Evolutionary conservation across 2,113 vertebrate genomes (phyloP).

Genomic region (Cercocebus atys): DNA sequence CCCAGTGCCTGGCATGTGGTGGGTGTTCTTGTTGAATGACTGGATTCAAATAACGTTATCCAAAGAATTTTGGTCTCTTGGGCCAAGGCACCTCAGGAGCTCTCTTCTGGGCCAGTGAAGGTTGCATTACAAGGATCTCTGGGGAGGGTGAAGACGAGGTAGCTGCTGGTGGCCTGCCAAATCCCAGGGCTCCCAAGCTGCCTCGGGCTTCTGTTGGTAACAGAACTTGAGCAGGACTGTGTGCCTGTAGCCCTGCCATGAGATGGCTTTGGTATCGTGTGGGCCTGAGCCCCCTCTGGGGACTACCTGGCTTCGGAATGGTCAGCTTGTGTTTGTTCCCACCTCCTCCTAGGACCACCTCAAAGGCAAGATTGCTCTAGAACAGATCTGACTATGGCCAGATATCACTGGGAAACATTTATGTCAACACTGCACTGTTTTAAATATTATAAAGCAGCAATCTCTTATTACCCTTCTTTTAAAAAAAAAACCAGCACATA

Average conservation of each 20-base stretch:
- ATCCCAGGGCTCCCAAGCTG: not conserved
- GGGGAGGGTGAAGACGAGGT: not conserved
- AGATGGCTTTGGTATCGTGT: not conserved
- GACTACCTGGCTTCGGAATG: not conserved
- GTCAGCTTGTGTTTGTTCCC: not conserved
- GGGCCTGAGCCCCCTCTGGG: not conserved
- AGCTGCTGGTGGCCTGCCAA: not conserved
- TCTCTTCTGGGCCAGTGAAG: not conserved
- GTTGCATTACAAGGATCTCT: not conserved
- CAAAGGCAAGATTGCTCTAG: constrained; percentile 2
- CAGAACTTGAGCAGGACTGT: not conserved
- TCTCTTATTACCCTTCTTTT: not conserved
- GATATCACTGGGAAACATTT: not conserved
- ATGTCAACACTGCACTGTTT: not conserved
- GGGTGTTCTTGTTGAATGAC: not conserved
- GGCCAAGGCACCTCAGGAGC: not conserved
- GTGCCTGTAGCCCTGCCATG: not conserved
- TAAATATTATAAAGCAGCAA: not conserved
- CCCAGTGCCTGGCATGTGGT: not conserved
- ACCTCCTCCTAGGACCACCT: not conserved
- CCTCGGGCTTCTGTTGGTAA: not conserved
- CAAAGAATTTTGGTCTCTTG: not conserved
- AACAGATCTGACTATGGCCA: not conserved
- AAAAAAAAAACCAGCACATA: not conserved
- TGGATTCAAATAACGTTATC: not conserved